Evolutionary conservation across 2,888 invertebrate genomes (phyloP).

Genomic region (Meiosimyza decipiens): DNA sequence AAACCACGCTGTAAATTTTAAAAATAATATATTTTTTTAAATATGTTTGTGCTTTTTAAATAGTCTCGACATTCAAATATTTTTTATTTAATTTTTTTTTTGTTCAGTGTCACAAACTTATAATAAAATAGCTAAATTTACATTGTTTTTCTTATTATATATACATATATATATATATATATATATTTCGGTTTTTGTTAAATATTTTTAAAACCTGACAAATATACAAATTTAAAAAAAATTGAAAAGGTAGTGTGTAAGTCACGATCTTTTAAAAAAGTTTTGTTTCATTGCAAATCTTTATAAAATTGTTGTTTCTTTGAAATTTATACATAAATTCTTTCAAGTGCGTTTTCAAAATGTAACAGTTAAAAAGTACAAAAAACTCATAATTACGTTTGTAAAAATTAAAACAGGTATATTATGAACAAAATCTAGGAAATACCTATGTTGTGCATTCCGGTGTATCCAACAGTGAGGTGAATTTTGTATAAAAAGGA

Average conservation of each 20-base stretch:
- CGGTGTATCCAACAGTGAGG: no score
- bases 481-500: no score
- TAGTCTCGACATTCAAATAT: not conserved
- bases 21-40: not conserved
- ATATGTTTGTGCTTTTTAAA: not conserved
- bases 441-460: no score
- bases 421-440: no score
- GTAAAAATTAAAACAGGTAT: no score
- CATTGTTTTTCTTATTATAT: conserved; percentile 11
- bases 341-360: no score
- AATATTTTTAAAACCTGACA: conserved; percentile 5
- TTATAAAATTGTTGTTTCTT: conserved; percentile 6
- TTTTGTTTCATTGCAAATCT: conserved; percentile 3
- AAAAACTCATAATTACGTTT: no score
- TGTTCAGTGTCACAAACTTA: conserved; percentile 19
- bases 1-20: no score
- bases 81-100: conserved; percentile 1
- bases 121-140: conserved; percentile 15
- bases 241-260: conserved; percentile 9
- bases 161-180: no score
- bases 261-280: not conserved
- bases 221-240: conserved; percentile 20
- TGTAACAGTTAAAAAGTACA: no score
- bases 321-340: conserved; percentile 1
- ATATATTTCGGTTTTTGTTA: no score